Evolutionary conservation across 2,888 invertebrate genomes (phyloP).

Genomic region (Drosophila antonietae): DNA sequence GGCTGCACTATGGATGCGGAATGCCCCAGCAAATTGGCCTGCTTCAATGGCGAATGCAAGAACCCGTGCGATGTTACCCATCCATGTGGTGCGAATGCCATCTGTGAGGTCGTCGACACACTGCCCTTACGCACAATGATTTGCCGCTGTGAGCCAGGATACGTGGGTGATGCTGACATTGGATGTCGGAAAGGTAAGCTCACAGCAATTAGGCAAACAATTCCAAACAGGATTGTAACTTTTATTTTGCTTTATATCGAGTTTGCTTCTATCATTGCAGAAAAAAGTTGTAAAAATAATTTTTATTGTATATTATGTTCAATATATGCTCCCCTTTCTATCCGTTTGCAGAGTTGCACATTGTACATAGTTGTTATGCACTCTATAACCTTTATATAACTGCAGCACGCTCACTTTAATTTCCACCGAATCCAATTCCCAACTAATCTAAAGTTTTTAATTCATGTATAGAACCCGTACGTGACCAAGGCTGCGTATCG

Average conservation of each 20-base stretch:
- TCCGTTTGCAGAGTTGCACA: conserved; percentile 59
- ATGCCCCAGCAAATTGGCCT: conserved; percentile 93
- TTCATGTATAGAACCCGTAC: conserved; percentile 75
- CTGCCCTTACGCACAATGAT: conserved; percentile 94
- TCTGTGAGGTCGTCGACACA: conserved; percentile 93
- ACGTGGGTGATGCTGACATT: conserved; percentile 93
- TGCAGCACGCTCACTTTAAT: conserved; percentile 50
- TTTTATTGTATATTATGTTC: conserved; percentile 18
- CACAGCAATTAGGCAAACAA: not conserved
- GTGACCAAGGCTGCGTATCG: conserved; percentile 88
- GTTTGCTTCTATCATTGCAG: conserved; percentile 72
- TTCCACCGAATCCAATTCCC: not conserved
- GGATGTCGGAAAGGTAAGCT: conserved; percentile 91
- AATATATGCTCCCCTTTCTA: conserved; percentile 5
- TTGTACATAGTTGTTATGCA: conserved; percentile 43
- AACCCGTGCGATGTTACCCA: conserved; percentile 92
- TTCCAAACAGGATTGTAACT: not conserved
- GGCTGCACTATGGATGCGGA: conserved; percentile 93
- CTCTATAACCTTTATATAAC: conserved; percentile 61
- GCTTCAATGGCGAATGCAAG: conserved; percentile 91
- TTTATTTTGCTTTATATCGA: conserved; percentile 45
- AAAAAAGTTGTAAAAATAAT: conserved; percentile 54
- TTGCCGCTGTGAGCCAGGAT: conserved; percentile 93
- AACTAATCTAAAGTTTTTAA: conserved; percentile 8
- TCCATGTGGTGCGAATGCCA: conserved; percentile 92